These are phyloP conservation scores for Petrolisthes cinctipes DNA, from an alignment of 2,888 invertebrate genomes.

Conservation along the genomic window DNA sequence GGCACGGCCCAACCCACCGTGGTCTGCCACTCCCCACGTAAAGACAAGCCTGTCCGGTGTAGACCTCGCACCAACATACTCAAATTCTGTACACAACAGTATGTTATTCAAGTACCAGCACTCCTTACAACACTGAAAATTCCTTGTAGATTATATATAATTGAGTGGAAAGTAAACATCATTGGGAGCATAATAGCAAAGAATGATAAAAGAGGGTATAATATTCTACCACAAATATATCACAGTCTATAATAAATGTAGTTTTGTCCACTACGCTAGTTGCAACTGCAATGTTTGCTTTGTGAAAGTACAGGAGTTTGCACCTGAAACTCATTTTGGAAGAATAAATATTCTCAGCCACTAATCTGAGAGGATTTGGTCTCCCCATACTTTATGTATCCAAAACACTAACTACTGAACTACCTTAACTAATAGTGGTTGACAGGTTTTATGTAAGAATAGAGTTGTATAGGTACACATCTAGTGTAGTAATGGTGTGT, in stretches of 20 bases:
- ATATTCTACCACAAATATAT: neutral
- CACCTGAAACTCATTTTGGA: no score
- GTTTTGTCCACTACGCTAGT: neutral
- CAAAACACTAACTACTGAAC: no score
- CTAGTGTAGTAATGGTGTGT: neutral
- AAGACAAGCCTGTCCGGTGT: constrained; percentile 44
- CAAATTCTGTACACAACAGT: constrained; percentile 43
- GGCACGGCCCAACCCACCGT: constrained; percentile 62
- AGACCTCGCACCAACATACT: constrained; percentile 41
- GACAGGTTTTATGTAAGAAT: no score
- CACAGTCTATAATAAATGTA: neutral
- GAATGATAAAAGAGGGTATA: neutral
- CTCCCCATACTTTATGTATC: no score
- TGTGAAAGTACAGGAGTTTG: no score
- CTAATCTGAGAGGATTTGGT: no score
- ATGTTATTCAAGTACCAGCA: neutral
- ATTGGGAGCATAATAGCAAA: neutral
- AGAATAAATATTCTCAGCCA: no score
- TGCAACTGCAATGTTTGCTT: neutral
- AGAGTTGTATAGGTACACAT: no score
- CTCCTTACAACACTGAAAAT: neutral
- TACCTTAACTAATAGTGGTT: no score
- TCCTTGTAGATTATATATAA: neutral
- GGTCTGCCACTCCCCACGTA: constrained; percentile 63
- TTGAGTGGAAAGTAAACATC: no score